Evolutionary conservation across 2,888 invertebrate genomes (phyloP), one percentile per base, ranked within the genome.

Genomic region (Phlogophora meticulosa): DNA sequence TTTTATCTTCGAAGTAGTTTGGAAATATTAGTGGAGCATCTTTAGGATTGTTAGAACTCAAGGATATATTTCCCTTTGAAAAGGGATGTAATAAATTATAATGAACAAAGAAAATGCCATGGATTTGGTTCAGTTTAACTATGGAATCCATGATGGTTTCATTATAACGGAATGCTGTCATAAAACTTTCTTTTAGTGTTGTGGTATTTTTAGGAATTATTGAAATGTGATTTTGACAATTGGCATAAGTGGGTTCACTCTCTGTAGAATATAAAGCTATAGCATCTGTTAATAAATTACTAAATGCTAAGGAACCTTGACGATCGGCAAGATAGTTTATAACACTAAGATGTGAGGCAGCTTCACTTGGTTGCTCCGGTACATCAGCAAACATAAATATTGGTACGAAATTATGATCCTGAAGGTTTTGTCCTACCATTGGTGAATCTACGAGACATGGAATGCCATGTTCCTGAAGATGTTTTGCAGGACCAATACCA

Each of bases 361-460:
- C 55, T 56, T 43, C 38, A 2, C 57, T 56, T 9, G 40, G 34
- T 46, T 64, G 40, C 32, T 46, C 61, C 1, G 75, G 75, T 38
- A 46, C 61, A 43, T 78, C 49, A 20, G 57, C 75, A 13, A 59
- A 78, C n/a, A 71, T 66, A 34, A 64, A 55, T 43, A 77, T 49
- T 9, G 72, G 72, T 22, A 75, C 20, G 5, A 61, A 34, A 9
- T 40, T 83, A 79, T 95, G 95, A 64, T 95, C 94, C 55, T 93
- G 92, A 0, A 94, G 85, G 76, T 94, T 93, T 40, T 85, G 67
- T 0, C 94, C 95, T 0, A 94, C 93, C 70, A 52, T 75, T 0
- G 91, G 87, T 1, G 90, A 82, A 71, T 94, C 88, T 7, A 87
- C 77, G 9, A 92, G 65, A 0, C 90, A 79, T 0, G 82, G 42